Base-by-base conservation (phyloP, 2,888 invertebrate species). In the Ligdia adustata region DNA sequence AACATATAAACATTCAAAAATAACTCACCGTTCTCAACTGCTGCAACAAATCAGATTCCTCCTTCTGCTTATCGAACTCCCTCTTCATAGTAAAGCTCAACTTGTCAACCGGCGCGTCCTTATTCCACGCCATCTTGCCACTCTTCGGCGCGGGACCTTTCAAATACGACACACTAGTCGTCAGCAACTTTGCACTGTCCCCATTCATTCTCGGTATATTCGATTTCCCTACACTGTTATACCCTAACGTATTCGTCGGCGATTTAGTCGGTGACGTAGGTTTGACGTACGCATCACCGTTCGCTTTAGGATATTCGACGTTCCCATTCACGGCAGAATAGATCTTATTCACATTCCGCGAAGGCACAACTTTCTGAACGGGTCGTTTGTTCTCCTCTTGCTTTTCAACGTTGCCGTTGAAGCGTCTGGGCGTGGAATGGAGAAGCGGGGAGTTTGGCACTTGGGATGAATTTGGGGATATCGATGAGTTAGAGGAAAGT, bases 21-120 rank as follows among this genome's bases (percentile, higher is more conserved):
- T 0, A 33, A 79, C 93, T 92, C 80, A 97, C 97, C 90, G 91
- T 93, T 86, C 97, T 92, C 59, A 98, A 86, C 79, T 96, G 95
- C 56, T 95, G 94, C 71, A 98, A 93, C 63, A 97, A 87, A 72
- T 97, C 96, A 3, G 94, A 93, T 77, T 98, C 97, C 79, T 97
- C 97, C 74, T 95, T 94, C 69, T 97, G 96, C 66, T 96, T 95
- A 76, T 98, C 97, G 58, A 97, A 95, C 80, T 97, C 97, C 60
- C 98, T 91, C 69, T 97, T 93, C 95, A 98, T 97, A 0, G 98
- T 98, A 78, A 97, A 97, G 72, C 95, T 96, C 66, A 97, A 93
- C 75, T 96, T 96, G 59, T 95, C 95, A 0, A 92, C 84, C 26
- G 93, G 84, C 55, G 92, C 68, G 63, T 95, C 94, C 65, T 93